Conservation (phyloP, 1,140 invertebrate genomes). For the Formica selysi region DNA sequence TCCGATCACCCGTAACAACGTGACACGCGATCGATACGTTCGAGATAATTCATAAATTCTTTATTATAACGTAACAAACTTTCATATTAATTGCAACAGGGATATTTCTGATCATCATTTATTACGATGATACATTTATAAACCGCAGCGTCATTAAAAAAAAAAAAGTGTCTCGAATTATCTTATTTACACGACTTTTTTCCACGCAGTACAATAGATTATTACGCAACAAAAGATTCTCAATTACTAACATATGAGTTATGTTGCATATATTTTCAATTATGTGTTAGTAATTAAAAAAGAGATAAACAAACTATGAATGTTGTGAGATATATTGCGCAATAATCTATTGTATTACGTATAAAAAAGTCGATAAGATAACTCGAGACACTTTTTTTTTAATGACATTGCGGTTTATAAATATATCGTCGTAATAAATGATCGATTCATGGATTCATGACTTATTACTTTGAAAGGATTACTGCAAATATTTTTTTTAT, state of each 20-base stretch:
- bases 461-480: neutral
- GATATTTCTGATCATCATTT: neutral
- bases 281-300: too few species aligned
- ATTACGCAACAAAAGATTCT: neutral
- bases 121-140: slow-evolving; percentile 10
- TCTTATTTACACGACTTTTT: slow-evolving; percentile 29
- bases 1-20: neutral
- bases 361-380: too few species aligned
- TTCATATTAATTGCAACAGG: neutral
- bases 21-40: neutral
- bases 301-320: too few species aligned
- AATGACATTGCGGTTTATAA: too few species aligned
- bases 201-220: neutral
- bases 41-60: slow-evolving; percentile 7
- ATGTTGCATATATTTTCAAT: too few species aligned
- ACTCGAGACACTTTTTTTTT: too few species aligned
- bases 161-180: slow-evolving; percentile 12
- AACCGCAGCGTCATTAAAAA: slow-evolving; percentile 16
- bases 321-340: too few species aligned
- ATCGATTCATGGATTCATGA: neutral
- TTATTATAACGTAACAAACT: neutral
- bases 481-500: too few species aligned
- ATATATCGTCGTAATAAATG: too few species aligned
- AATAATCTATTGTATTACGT: too few species aligned
- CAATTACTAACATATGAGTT: too few species aligned